These are phyloP conservation scores for Triops cancriformis DNA, from an alignment of 1,140 invertebrate genomes.

Conservation along the genomic window DNA sequence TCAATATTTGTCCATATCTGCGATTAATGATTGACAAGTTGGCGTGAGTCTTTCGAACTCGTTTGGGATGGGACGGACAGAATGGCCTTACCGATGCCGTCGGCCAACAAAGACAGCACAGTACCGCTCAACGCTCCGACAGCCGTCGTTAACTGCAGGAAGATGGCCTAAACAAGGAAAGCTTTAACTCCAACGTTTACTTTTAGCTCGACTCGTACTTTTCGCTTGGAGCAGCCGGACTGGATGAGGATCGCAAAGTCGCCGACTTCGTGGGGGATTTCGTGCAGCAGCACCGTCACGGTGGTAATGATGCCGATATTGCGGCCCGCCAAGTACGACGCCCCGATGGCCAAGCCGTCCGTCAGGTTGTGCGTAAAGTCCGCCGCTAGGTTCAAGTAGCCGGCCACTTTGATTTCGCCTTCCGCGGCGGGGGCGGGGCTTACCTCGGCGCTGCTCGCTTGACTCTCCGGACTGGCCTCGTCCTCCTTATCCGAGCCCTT, in stretches of 20 bases:
- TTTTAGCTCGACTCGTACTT: slow-evolving; percentile 45
- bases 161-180: slow-evolving; percentile 61
- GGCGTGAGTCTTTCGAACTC: too few species aligned
- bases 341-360: slow-evolving; percentile 91
- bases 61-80: too few species aligned
- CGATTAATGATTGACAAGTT: too few species aligned
- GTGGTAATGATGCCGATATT: slow-evolving; percentile 78
- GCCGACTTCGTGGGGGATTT: slow-evolving; percentile 96
- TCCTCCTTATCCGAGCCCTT: slow-evolving; percentile 30
- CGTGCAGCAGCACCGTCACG: slow-evolving; percentile 86
- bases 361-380: slow-evolving; percentile 96
- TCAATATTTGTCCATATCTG: too few species aligned
- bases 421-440: slow-evolving; percentile 14
- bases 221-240: slow-evolving; percentile 78
- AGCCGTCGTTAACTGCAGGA: slow-evolving; percentile 84
- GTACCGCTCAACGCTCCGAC: slow-evolving; percentile 88
- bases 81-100: slow-evolving; percentile 51
- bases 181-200: slow-evolving; percentile 28
- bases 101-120: slow-evolving; percentile 68
- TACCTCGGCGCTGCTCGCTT: slow-evolving; percentile 25
- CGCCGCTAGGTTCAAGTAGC: slow-evolving; percentile 86
- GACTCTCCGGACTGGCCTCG: slow-evolving; percentile 31
- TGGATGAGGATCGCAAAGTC: slow-evolving; percentile 96
- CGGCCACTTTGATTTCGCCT: slow-evolving; percentile 76
- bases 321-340: slow-evolving; percentile 85